phyloP scores from a whole-genome alignment of 2,113 vertebrate genomes.

The Rhynchopsitta pachyrhyncha region DNA sequence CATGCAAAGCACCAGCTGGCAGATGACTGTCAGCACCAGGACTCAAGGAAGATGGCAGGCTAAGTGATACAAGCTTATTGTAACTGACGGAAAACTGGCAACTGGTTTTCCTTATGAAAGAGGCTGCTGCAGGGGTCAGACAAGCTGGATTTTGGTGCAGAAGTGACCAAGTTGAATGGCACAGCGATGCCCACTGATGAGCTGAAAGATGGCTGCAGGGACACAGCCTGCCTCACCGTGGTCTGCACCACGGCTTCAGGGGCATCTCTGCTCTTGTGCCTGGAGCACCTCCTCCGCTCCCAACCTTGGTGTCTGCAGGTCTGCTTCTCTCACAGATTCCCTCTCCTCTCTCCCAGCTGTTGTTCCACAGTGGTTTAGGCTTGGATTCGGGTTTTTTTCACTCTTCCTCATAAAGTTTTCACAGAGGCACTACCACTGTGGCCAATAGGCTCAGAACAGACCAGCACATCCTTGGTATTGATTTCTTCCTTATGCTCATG shows the following conservation, averaged over 20 bases:
- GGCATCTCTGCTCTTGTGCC: not conserved
- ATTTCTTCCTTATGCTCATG: not conserved
- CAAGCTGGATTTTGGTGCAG: not conserved
- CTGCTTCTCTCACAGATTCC: not conserved
- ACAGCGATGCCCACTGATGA: not conserved
- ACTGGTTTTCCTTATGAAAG: not conserved
- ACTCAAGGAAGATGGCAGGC: not conserved
- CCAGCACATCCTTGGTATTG: not conserved
- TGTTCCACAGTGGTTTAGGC: not conserved
- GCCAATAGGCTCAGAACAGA: not conserved
- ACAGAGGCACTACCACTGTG: not conserved
- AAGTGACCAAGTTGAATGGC: not conserved
- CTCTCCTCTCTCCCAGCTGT: not conserved
- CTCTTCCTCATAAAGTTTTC: not conserved
- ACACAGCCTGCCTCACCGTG: not conserved
- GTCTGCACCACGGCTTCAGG: fast-evolving
- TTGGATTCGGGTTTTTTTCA: not conserved
- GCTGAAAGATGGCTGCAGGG: not conserved
- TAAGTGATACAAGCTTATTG: not conserved
- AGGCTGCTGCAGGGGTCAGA: not conserved
- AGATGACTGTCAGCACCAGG: not conserved
- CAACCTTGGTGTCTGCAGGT: not conserved
- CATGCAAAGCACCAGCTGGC: not conserved
- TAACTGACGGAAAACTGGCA: not conserved
- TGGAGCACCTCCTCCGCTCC: not conserved